phyloP scores from a whole-genome alignment of 2,113 vertebrate genomes.

The Oncorhynchus keta region DNA sequence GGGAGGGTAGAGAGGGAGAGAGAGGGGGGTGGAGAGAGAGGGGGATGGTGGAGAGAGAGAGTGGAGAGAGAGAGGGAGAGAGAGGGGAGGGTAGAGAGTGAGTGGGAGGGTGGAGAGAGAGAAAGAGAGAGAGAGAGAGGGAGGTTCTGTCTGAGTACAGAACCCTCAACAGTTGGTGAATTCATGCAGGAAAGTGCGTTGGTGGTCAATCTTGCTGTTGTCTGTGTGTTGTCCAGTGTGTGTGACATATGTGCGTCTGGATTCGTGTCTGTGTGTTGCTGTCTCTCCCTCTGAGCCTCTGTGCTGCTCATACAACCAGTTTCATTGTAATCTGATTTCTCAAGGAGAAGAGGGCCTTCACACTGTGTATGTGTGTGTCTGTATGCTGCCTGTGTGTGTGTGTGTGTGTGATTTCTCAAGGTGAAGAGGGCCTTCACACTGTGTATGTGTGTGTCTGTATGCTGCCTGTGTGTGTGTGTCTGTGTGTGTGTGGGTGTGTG shows the following conservation, averaged over 20 bases:
- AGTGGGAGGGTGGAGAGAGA: background rate
- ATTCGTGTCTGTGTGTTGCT: background rate
- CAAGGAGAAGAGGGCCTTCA: background rate
- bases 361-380: background rate
- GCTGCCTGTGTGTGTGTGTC: background rate
- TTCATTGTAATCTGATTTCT: background rate
- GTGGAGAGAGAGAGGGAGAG: background rate
- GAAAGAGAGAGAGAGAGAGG: too few species aligned
- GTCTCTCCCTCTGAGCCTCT: background rate
- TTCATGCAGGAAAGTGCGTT: background rate
- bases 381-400: background rate
- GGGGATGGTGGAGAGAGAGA: accelerated
- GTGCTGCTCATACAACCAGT: background rate
- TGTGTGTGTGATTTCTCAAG: background rate
- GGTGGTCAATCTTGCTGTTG: background rate
- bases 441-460: background rate
- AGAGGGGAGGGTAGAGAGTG: too few species aligned
- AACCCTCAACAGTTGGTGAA: background rate
- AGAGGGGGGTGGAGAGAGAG: background rate
- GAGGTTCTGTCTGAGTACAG: too few species aligned
- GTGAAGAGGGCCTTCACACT: background rate
- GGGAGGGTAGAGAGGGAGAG: too few species aligned
- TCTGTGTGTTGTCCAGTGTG: background rate
- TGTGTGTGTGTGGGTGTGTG: background rate
- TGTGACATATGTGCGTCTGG: background rate